These are phyloP conservation scores for Mesoligia furuncula DNA, from an alignment of 2,888 invertebrate species.

Conservation along the genomic window DNA sequence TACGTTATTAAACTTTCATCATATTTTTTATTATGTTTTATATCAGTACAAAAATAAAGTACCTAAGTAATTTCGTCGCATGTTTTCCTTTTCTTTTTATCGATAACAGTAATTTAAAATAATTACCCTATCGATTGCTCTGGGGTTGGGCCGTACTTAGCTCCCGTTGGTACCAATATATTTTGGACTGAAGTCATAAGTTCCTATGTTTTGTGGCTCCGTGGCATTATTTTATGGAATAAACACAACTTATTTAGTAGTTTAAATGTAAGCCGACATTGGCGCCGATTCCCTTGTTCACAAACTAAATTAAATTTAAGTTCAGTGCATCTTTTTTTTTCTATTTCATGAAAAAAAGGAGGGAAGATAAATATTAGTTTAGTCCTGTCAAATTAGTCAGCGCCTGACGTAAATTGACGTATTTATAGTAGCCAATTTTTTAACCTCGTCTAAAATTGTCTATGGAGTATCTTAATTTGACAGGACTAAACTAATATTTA, in stretches of 20 bases:
- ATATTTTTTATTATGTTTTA: not conserved
- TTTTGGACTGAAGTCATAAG: conserved; percentile 19
- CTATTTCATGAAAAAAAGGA: too few species aligned
- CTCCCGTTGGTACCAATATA: conserved; percentile 35
- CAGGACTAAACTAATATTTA: too few species aligned
- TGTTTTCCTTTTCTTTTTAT: conserved; percentile 2
- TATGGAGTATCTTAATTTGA: too few species aligned
- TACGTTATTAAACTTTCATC: not conserved
- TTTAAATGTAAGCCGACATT: not conserved
- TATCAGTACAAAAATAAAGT: not conserved
- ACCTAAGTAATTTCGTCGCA: not conserved
- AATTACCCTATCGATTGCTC: conserved; percentile 26
- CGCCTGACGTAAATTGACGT: too few species aligned
- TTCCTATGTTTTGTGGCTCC: not conserved
- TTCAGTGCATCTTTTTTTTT: too few species aligned
- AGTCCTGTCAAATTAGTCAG: too few species aligned
- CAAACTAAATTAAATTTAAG: too few species aligned
- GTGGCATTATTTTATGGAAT: not conserved
- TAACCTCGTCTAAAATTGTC: too few species aligned
- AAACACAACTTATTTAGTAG: not conserved
- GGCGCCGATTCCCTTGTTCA: too few species aligned
- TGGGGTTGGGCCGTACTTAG: conserved; percentile 26
- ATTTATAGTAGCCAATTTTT: too few species aligned
- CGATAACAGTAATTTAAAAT: conserved; percentile 31
- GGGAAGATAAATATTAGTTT: too few species aligned